Base-by-base conservation (phyloP, 2,113 vertebrate species). In the Cryptotis parvus region DNA sequence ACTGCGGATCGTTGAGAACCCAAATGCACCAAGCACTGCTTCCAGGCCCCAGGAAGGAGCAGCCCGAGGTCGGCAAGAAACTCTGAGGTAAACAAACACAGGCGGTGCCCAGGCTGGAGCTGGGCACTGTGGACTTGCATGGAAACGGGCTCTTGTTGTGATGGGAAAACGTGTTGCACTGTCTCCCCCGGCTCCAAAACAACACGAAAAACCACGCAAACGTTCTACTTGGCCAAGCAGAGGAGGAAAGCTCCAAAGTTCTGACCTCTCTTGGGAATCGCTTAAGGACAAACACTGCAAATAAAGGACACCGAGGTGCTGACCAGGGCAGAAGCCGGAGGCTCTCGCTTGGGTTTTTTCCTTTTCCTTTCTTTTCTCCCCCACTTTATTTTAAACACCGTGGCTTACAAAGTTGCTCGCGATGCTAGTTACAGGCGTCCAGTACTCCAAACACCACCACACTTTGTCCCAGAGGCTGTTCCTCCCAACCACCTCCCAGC, bases 201-300 rank as follows among this genome's bases (percentile, higher is more conserved):
- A 87, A 69, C 35, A n/a, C 16, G 33, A 24, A 65, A 65, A 65
- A 7, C 27, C 58, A 73, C 58, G 58, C 14, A 74, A 75, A 45
- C 39, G 66, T 85, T 55, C 76, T 89, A 41, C 20, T 37, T 78
- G 3, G 68, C 37, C 37, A 31, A 15, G 65, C 45, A 39, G n/a
- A 58, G 77, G n/a, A n/a, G 52, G 66, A 68, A 14, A 14, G 55
- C 18, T 41, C 58, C 15, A 73, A 95, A 97, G 87, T 96, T 95
- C 10, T 35, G 43, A 68, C 87, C 91, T 84, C 69, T 43, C 91
- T 89, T 81, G 55, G 58, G 65, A 65, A 84, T 39, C 22, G 26
- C 80, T 91, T 95, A 74, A 87, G 80, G 77, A 61, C 89, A 94
- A 81, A 92, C 16, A 35, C 75, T 93, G 35, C 66, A n/a, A 84